These are phyloP conservation scores for Camptogramma bilineatum DNA, from an alignment of 2,888 invertebrate species.

Conservation along the genomic window DNA sequence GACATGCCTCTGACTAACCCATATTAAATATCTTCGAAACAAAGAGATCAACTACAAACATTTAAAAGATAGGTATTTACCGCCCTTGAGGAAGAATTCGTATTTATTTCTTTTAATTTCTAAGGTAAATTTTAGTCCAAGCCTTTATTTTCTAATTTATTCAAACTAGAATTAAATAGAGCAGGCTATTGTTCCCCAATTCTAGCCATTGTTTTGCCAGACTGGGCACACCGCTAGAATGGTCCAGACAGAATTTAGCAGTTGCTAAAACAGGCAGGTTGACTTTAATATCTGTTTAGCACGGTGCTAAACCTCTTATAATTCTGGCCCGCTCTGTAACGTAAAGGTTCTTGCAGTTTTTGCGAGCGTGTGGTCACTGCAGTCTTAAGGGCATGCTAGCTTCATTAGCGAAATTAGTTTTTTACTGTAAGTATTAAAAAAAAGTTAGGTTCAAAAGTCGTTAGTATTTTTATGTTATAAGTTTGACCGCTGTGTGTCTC, in stretches of 20 bases:
- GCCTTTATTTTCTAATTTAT: neutral
- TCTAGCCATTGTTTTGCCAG: slow-evolving; percentile 1
- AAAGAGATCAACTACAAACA: too few species aligned
- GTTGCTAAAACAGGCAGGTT: neutral
- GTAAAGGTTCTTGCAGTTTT: slow-evolving; percentile 82
- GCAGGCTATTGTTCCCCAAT: neutral
- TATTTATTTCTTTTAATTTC: too few species aligned
- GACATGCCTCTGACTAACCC: too few species aligned
- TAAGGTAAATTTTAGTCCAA: neutral
- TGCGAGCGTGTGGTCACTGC: slow-evolving; percentile 79
- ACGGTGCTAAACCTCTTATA: slow-evolving; percentile 46
- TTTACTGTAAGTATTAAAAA: slow-evolving; percentile 3
- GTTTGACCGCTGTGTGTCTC: too few species aligned
- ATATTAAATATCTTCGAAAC: too few species aligned
- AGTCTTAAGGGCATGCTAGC: slow-evolving; percentile 69
- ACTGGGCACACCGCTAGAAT: neutral
- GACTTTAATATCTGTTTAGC: slow-evolving; percentile 68
- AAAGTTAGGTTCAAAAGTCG: too few species aligned
- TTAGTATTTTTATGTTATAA: too few species aligned
- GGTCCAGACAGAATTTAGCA: slow-evolving; percentile 6
- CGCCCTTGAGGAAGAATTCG: too few species aligned
- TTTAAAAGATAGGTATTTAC: too few species aligned
- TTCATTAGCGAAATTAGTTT: slow-evolving; percentile 35
- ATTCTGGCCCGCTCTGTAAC: slow-evolving; percentile 46
- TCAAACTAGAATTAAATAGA: neutral